These are phyloP conservation scores for Gisinianus flammeolus DNA, from an alignment of 2,888 invertebrate species.

Conservation along the genomic window DNA sequence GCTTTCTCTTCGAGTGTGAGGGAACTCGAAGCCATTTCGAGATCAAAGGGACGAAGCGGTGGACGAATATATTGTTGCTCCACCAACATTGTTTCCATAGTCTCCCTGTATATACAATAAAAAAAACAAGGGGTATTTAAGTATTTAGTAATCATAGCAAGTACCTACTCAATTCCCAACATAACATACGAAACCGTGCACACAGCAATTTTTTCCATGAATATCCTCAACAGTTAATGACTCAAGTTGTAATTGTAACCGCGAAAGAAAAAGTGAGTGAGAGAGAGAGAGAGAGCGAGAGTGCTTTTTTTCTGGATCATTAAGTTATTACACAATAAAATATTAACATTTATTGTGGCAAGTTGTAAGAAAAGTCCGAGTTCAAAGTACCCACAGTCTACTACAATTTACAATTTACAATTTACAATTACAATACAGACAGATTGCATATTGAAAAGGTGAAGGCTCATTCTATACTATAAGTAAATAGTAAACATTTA, in stretches of 20 bases:
- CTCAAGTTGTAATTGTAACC: not conserved
- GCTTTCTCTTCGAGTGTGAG: slow-evolving; percentile 79
- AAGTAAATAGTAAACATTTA: not conserved
- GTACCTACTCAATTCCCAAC: not conserved
- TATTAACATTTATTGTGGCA: not conserved
- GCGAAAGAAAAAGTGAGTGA: not conserved
- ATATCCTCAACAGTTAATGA: not conserved
- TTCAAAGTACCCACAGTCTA: too few relatives aligned
- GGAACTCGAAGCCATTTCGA: slow-evolving; percentile 65
- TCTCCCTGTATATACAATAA: slow-evolving; percentile 78
- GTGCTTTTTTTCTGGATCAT: not conserved
- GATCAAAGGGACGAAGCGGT: slow-evolving; percentile 75
- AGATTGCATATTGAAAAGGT: too few relatives aligned
- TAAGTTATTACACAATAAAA: slow-evolving; percentile 22
- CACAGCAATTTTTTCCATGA: not conserved
- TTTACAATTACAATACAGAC: too few relatives aligned
- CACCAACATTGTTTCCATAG: slow-evolving; percentile 86
- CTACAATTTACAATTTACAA: too few relatives aligned
- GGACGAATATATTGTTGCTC: slow-evolving; percentile 83
- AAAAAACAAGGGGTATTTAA: too few relatives aligned
- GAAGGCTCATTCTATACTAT: not conserved
- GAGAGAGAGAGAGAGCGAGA: not conserved
- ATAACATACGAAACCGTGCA: not conserved
- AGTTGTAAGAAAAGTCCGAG: not conserved
- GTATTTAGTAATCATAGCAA: not conserved